These are phyloP conservation scores for Amblyjoppa fuscipennis DNA, from an alignment of 2,888 invertebrate genomes.

Conservation along the genomic window DNA sequence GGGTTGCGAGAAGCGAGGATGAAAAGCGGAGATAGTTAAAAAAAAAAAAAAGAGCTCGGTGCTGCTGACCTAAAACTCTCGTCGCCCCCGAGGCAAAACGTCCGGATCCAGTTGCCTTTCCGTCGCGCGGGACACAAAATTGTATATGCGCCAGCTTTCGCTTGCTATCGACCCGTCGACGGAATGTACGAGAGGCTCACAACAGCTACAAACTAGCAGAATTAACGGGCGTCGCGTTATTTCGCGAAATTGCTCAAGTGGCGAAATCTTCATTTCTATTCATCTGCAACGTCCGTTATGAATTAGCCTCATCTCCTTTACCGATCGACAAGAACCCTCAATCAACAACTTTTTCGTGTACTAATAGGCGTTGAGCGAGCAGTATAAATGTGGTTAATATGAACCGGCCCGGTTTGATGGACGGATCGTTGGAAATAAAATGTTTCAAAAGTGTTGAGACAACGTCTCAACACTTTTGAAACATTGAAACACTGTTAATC, in stretches of 20 bases:
- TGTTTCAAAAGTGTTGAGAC: not conserved
- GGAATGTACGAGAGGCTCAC: not conserved
- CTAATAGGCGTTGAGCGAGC: not conserved
- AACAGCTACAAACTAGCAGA: not conserved
- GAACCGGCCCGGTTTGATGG: not conserved
- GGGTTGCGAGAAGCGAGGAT: conserved; percentile 38
- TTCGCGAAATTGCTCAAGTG: conserved; percentile 1
- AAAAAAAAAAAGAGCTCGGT: conserved; percentile 4
- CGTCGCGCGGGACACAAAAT: conserved; percentile 28
- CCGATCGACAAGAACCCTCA: not conserved
- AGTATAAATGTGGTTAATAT: not conserved
- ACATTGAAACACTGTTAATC: too few species aligned
- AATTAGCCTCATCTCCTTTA: not conserved
- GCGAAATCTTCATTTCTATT: not conserved
- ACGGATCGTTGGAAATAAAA: not conserved
- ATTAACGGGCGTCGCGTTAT: conserved; percentile 17
- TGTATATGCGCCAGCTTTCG: conserved; percentile 22
- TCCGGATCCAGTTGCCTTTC: conserved; percentile 4
- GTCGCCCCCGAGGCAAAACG: conserved; percentile 48
- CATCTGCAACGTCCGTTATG: not conserved
- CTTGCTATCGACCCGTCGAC: conserved; percentile 40
- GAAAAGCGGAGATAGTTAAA: not conserved
- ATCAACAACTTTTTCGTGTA: not conserved
- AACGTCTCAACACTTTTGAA: not conserved
- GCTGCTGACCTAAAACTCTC: conserved; percentile 66